These are phyloP conservation scores for Aspidoscelis tigris DNA, from an alignment of 2,113 vertebrate species.

Conservation along the genomic window DNA sequence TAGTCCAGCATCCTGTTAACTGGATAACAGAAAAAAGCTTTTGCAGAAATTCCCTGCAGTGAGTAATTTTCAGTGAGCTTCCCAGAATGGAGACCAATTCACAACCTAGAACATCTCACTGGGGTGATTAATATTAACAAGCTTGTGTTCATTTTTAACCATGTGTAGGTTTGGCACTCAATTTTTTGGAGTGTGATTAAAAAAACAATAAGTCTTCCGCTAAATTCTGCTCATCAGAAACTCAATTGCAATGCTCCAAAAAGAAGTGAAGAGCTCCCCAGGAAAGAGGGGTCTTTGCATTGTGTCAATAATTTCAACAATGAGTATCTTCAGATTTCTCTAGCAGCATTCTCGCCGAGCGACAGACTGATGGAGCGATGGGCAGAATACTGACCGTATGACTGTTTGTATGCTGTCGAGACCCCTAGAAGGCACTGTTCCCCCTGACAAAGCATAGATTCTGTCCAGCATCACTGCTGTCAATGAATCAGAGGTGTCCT, in stretches of 20 bases:
- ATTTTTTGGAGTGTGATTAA: constrained; percentile 18
- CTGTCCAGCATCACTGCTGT: too few relatives aligned
- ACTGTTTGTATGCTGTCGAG: neutral
- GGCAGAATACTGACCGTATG: neutral
- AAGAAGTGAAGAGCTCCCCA: neutral
- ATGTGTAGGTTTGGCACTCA: neutral
- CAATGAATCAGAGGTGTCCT: too few relatives aligned
- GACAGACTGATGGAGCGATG: neutral
- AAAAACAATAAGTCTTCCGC: constrained; percentile 11
- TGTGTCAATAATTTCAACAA: neutral
- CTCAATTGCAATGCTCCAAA: constrained; percentile 26
- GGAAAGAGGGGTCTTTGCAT: neutral
- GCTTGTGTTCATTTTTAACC: neutral
- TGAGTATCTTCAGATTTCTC: constrained; percentile 25
- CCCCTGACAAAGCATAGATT: too few relatives aligned
- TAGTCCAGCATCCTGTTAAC: neutral
- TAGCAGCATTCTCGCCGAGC: neutral
- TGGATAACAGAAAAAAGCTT: constrained; percentile 53
- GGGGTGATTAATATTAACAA: constrained; percentile 40
- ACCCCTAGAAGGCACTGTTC: too few relatives aligned
- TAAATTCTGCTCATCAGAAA: constrained; percentile 19
- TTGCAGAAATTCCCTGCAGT: constrained; percentile 47
- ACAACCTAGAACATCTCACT: neutral
- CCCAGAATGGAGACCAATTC: constrained; percentile 24
- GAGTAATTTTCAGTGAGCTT: constrained; percentile 50